Evolutionary conservation across 2,888 invertebrate genomes (phyloP).

Genomic region (Drosophila paranaensis): DNA sequence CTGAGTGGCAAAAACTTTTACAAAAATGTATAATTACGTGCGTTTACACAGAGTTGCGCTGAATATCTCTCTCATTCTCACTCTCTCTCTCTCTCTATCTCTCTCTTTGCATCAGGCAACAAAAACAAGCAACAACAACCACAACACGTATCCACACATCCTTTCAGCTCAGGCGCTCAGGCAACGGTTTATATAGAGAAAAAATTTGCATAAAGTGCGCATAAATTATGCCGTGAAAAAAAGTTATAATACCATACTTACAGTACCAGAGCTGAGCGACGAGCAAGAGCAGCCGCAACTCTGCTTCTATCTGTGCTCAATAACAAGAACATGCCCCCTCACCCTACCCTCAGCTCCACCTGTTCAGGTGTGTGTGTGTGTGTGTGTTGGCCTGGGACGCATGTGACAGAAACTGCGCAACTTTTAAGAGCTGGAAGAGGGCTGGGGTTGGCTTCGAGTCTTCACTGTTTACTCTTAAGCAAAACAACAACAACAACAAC

Average conservation of each 20-base stretch:
- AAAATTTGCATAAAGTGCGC: slow-evolving; percentile 81
- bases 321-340: slow-evolving; percentile 6
- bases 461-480: slow-evolving; percentile 63
- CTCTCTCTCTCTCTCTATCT: slow-evolving; percentile 23
- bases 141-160: slow-evolving; percentile 49
- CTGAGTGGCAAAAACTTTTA: slow-evolving; percentile 50
- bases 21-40: slow-evolving; percentile 76
- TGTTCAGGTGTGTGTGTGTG: slow-evolving; percentile 60
- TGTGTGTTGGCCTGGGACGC: slow-evolving; percentile 52
- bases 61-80: slow-evolving; percentile 17
- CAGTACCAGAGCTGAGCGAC: slow-evolving; percentile 42
- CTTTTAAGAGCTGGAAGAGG: slow-evolving; percentile 46
- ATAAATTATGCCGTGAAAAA: slow-evolving; percentile 79
- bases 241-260: slow-evolving; percentile 81
- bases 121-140: slow-evolving; percentile 11
- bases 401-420: slow-evolving; percentile 77
- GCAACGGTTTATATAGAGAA: slow-evolving; percentile 76
- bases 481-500: slow-evolving; percentile 53
- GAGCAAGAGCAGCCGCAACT: slow-evolving; percentile 10
- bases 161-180: slow-evolving; percentile 46
- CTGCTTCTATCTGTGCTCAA: slow-evolving; percentile 62
- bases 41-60: slow-evolving; percentile 59
- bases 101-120: slow-evolving; percentile 40
- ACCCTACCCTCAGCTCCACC: no score
- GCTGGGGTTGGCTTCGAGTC: slow-evolving; percentile 12